Percentiles rank a stretch among this genome's conserved stretches.
Evolutionary conservation across 2,888 invertebrate species (phyloP).

Genomic region (Chymomyza caudatula): DNA sequence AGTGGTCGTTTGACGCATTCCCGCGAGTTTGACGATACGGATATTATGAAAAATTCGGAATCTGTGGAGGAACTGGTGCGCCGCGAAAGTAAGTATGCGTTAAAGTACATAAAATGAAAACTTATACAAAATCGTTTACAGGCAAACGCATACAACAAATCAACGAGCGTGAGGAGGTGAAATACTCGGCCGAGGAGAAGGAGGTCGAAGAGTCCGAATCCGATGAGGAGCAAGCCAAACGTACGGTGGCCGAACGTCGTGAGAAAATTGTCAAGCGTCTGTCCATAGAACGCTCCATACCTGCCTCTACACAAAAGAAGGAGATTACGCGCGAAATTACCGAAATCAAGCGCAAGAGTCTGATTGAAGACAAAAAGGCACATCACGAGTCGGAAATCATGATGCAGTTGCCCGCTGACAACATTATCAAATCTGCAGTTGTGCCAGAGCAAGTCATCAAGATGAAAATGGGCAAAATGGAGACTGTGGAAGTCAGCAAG

Average conservation of each 20-base stretch:
- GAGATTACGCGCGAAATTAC: conserved; percentile 87
- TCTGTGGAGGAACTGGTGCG: conserved; percentile 78
- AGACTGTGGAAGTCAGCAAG: conserved; percentile 75
- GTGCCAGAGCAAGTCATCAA: conserved; percentile 77
- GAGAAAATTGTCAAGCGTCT: conserved; percentile 87
- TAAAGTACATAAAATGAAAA: background rate
- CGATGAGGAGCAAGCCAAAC: conserved; percentile 83
- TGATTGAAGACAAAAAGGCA: conserved; percentile 78
- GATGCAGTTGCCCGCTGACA: conserved; percentile 78
- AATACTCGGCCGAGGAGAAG: conserved; percentile 90
- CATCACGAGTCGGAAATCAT: conserved; percentile 78
- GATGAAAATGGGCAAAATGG: conserved; percentile 77
- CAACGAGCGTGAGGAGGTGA: conserved; percentile 83
- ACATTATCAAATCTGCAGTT: conserved; percentile 76
- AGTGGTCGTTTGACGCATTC: conserved; percentile 73
- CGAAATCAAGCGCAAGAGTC: conserved; percentile 84
- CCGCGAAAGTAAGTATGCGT: conserved; percentile 74
- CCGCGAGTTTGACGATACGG: conserved; percentile 80
- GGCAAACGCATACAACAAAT: conserved; percentile 77
- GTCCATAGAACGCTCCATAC: conserved; percentile 83
- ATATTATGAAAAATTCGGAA: conserved; percentile 84
- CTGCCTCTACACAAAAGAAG: conserved; percentile 85
- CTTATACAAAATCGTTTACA: conserved; percentile 32
- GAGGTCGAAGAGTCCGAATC: conserved; percentile 82
- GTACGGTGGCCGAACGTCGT: conserved; percentile 87